Percentiles rank a stretch among this genome's conserved stretches.
These are phyloP conservation scores for Drosophila meridiana DNA, from an alignment of 2,888 invertebrate species.

Conservation along the genomic window DNA sequence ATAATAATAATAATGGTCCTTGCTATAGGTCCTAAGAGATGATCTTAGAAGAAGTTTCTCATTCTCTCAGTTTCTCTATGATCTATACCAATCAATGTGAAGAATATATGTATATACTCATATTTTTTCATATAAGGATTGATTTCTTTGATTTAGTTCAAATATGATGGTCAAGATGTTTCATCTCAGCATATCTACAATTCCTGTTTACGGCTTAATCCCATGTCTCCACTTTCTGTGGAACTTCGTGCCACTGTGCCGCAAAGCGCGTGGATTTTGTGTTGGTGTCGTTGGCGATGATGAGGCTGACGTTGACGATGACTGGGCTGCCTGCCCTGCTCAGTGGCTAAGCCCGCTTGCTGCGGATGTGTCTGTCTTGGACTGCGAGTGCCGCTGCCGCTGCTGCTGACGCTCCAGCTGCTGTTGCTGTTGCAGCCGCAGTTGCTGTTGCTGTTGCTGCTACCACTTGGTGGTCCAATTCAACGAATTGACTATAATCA, in stretches of 20 bases:
- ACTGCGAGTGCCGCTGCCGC: slow-evolving; percentile 28
- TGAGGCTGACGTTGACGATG: slow-evolving; percentile 59
- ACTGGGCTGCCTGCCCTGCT: slow-evolving; percentile 59
- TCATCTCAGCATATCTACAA: background rate
- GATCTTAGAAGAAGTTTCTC: background rate
- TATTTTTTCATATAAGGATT: background rate
- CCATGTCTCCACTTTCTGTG: no score
- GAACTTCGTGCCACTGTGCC: slow-evolving; percentile 39
- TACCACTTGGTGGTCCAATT: slow-evolving; percentile 80
- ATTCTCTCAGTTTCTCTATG: background rate
- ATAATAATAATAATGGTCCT: background rate
- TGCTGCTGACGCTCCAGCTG: slow-evolving; percentile 5
- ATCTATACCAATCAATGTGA: background rate
- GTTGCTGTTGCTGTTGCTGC: slow-evolving; percentile 26
- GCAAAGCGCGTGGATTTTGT: slow-evolving; percentile 40
- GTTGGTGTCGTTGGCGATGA: slow-evolving; percentile 55
- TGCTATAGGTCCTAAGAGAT: accelerated
- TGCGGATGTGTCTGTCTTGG: slow-evolving; percentile 38
- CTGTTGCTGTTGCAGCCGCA: slow-evolving; percentile 24
- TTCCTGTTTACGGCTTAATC: background rate
- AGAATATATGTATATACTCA: background rate
- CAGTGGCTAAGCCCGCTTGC: slow-evolving; percentile 51
- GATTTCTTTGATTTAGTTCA: background rate
- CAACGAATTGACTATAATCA: slow-evolving; percentile 81
- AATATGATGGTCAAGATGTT: no score